Evolutionary conservation across 2,888 invertebrate species (phyloP).

Genomic region (Cheilosia vulpina): DNA sequence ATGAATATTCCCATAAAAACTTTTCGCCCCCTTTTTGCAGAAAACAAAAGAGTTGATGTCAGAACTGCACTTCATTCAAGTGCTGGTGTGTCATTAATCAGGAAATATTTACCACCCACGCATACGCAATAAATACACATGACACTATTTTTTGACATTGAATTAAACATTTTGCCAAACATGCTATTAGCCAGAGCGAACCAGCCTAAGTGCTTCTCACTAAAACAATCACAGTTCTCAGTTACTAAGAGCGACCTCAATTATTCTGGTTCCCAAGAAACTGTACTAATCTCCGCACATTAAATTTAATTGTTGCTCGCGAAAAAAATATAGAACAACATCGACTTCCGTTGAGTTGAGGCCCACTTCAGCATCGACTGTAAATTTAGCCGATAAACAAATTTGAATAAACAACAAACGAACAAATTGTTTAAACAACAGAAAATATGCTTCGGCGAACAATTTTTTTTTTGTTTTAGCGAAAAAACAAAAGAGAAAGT

Average conservation of each 20-base stretch:
- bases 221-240: constrained; percentile 36
- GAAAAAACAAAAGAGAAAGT: constrained; percentile 59
- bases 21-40: background rate
- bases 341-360: constrained; percentile 21
- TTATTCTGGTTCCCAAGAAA: constrained; percentile 2
- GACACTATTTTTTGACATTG: constrained; percentile 18
- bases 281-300: constrained; percentile 20
- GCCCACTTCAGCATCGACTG: background rate
- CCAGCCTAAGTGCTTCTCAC: constrained; percentile 3
- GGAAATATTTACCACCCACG: constrained; percentile 41
- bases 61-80: constrained; percentile 13
- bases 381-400: background rate
- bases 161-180: background rate
- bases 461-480: constrained; percentile 12
- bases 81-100: constrained; percentile 19
- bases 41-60: constrained; percentile 21
- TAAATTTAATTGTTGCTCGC: constrained; percentile 15
- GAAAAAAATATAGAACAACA: constrained; percentile 21
- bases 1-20: background rate
- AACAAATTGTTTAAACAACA: background rate
- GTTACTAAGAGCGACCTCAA: constrained; percentile 25
- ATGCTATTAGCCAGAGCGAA: background rate
- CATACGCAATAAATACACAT: constrained; percentile 6
- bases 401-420: constrained; percentile 10
- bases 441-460: constrained; percentile 22